Base-by-base conservation (phyloP, 2,113 vertebrate genomes). In the Diglossa brunneiventris region DNA sequence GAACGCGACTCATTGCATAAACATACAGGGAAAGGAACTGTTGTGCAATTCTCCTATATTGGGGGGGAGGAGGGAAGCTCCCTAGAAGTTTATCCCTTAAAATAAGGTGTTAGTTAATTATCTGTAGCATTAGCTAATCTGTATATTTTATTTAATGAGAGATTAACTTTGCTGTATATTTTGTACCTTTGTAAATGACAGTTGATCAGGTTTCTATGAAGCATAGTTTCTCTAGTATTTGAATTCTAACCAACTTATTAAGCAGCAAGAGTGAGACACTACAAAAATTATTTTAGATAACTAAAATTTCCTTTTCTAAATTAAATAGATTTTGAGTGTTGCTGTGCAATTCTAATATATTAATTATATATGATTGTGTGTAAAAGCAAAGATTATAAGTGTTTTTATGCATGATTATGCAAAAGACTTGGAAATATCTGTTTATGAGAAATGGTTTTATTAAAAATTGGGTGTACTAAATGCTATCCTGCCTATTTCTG, bases 101-200 rank as follows among this genome's bases (percentile, higher is more conserved):
- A 97, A 96, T 96, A 94, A 95, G 58, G 76, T 95, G 93, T 96
- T 97, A 79, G 61, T 87, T 87, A 89, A 93, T 93, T 30, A 63
- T 79, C 67, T 75, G 64, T 70, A 78, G 52, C 56, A 86, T 87
- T 63, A 95, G 59, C 89, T 95, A 93, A 87, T 79, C 88, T 96
- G 80, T 63, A 94, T 96, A 96, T 67, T 92, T 95, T 98, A 97
- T 98, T 98, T 98, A 98, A 98, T 69, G 81, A 96, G 66, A 95
- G 50, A 76, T 96, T 96, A 82, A 89, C 86, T 97, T 97, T 95
- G 84, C 85, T 98, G 97, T 98, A 98, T 97, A 98, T 98, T 97
- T 98, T 98, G 97, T 97, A 97, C 80, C 92, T 98, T 96, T 98
- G 94, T 98, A 98, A 97, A 97, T 98, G 93, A 90, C 95, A 85